These are phyloP conservation scores for Rhodinocichla rosea DNA, from an alignment of 2,113 vertebrate genomes.

Conservation along the genomic window DNA sequence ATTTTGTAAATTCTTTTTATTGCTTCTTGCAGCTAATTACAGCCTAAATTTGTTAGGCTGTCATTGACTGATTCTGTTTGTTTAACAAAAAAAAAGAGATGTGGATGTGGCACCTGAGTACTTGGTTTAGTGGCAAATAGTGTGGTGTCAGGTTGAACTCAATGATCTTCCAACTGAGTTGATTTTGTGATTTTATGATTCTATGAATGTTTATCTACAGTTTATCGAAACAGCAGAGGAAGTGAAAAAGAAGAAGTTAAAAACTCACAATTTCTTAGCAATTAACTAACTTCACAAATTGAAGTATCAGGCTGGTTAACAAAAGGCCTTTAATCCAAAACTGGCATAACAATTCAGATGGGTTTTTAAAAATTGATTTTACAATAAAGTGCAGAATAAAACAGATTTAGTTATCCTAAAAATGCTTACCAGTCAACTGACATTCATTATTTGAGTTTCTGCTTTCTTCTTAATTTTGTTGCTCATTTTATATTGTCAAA, in stretches of 20 bases:
- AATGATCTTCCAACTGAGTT: not conserved
- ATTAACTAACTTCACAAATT: not conserved
- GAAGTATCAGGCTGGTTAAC: not conserved
- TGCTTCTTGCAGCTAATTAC: not conserved
- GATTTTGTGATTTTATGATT: not conserved
- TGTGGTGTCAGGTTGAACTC: not conserved
- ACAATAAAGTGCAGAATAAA: conserved; percentile 58
- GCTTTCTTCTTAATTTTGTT: conserved; percentile 47
- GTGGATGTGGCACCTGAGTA: not conserved
- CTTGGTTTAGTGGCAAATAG: not conserved
- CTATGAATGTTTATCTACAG: not conserved
- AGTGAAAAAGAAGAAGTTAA: not conserved
- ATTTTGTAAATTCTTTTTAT: not conserved
- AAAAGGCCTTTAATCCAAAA: not conserved
- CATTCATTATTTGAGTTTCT: conserved; percentile 24
- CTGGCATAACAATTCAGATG: not conserved
- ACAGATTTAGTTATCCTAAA: conserved; percentile 24
- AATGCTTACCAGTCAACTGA: conserved; percentile 45
- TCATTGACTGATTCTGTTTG: not conserved
- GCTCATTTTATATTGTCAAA: not conserved
- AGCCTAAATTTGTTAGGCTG: not conserved
- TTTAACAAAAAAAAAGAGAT: not conserved
- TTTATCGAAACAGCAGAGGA: not conserved
- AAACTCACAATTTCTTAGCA: not conserved
- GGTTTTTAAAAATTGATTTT: not conserved